A percentile compares a stretch with the other conserved stretches of the same genome.
Evolutionary conservation across 2,888 invertebrate species (phyloP).

Genomic region (Holacanthella duospinosa): DNA sequence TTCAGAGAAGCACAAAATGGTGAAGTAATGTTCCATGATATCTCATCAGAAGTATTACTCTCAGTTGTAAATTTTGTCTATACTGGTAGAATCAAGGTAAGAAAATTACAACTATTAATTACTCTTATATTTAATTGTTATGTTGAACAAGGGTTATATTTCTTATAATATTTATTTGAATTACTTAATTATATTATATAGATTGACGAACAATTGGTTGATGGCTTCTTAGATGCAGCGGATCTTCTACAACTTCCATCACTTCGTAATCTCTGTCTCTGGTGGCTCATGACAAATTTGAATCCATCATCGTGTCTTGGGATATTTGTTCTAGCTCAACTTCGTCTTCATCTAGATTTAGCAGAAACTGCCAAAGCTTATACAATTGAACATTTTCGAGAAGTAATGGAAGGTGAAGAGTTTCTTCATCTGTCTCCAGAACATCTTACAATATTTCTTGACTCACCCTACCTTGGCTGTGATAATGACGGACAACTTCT

Average conservation of each 20-base stretch:
- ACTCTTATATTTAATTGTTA: no score
- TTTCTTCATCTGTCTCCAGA: slow-evolving; percentile 38
- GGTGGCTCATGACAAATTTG: slow-evolving; percentile 38
- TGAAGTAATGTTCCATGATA: slow-evolving; percentile 37
- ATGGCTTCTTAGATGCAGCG: slow-evolving; percentile 38
- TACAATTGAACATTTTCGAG: slow-evolving; percentile 37
- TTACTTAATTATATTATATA: slow-evolving; percentile 17
- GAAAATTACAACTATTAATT: neutral
- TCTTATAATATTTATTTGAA: neutral
- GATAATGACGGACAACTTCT: slow-evolving; percentile 38
- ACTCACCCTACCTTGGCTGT: slow-evolving; percentile 37
- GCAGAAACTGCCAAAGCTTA: slow-evolving; percentile 38
- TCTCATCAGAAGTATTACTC: slow-evolving; percentile 36
- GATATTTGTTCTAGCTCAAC: slow-evolving; percentile 37
- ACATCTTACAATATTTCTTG: slow-evolving; percentile 33
- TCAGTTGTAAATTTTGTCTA: slow-evolving; percentile 39
- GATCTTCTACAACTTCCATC: slow-evolving; percentile 39
- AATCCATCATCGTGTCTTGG: slow-evolving; percentile 37
- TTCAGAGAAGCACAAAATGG: slow-evolving; percentile 38
- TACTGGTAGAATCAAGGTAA: slow-evolving; percentile 38
- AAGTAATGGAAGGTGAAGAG: slow-evolving; percentile 38
- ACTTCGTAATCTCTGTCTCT: slow-evolving; percentile 37
- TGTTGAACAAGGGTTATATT: no score
- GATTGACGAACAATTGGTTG: slow-evolving; percentile 39
- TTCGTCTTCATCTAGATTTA: slow-evolving; percentile 38